These are phyloP conservation scores for Eulacestoma nigropectus DNA, from an alignment of 2,113 vertebrate genomes.

Conservation along the genomic window DNA sequence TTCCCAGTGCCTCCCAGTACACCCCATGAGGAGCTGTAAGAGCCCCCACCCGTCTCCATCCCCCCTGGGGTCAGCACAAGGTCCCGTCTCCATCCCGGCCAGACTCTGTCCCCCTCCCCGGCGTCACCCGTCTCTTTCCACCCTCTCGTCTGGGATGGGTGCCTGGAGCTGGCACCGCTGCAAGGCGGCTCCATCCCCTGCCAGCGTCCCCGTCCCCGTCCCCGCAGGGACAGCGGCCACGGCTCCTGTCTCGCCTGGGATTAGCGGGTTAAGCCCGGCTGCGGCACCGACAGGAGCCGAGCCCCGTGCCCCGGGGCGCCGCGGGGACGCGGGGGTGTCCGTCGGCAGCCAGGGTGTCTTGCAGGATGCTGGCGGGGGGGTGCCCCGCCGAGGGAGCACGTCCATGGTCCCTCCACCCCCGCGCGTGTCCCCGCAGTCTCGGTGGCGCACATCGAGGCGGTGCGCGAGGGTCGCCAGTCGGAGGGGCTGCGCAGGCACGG, in stretches of 20 bases:
- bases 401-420: not conserved
- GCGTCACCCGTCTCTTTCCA: not conserved
- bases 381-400: not conserved
- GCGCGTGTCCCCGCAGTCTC: conserved; percentile 72
- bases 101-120: not conserved
- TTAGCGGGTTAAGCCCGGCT: not conserved
- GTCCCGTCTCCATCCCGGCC: fast-evolving
- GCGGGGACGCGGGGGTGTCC: not conserved
- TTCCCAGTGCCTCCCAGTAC: not conserved
- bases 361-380: not conserved
- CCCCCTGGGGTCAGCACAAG: not conserved
- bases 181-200: not conserved
- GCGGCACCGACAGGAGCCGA: fast-evolving
- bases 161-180: not conserved
- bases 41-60: no score
- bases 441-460: conserved; percentile 83
- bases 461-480: conserved; percentile 87
- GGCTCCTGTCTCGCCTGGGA: conserved; percentile 1
- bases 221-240: not conserved
- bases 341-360: not conserved
- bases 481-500: conserved; percentile 82
- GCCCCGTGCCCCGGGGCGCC: not conserved
- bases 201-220: not conserved
- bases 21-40: fast-evolving
- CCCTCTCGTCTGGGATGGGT: not conserved